A percentile compares a stretch with the other conserved stretches of the same genome.
These are phyloP conservation scores for Gymnosoma rotundatum DNA, from an alignment of 2,888 invertebrate genomes.

Conservation along the genomic window DNA sequence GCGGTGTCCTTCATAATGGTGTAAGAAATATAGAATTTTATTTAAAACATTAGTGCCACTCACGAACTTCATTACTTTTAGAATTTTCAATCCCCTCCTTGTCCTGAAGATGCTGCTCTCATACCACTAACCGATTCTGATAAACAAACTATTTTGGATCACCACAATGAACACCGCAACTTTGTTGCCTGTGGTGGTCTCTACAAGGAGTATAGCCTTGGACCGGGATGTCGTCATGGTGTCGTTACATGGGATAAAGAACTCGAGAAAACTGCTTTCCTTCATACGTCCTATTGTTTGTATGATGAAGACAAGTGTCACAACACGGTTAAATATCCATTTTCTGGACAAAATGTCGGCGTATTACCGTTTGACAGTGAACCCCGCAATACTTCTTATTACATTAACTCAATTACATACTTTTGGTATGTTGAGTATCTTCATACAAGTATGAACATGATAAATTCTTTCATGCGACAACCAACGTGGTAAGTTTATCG, in stretches of 20 bases:
- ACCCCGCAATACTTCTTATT: too few species aligned
- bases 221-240: constrained; percentile 74
- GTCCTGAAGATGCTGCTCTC: constrained; percentile 8
- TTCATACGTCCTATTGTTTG: constrained; percentile 74
- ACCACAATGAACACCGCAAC: constrained; percentile 75
- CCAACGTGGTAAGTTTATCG: constrained; percentile 4
- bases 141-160: constrained; percentile 69
- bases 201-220: constrained; percentile 13
- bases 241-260: constrained; percentile 75
- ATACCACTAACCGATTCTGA: constrained; percentile 18
- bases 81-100: constrained; percentile 33
- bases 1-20: not conserved
- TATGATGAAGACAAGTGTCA: constrained; percentile 76
- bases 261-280: constrained; percentile 73
- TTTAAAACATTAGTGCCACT: not conserved
- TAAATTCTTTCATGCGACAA: constrained; percentile 1
- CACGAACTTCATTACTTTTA: not conserved
- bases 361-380: constrained; percentile 57
- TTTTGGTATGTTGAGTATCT: constrained; percentile 19
- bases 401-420: constrained; percentile 1
- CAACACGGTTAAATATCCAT: constrained; percentile 73
- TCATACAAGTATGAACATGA: not conserved
- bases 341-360: constrained; percentile 74
- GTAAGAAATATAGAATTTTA: not conserved
- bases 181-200: constrained; percentile 74